Conservation (phyloP, 2,113 vertebrate species). For the Pungitius pungitius region DNA sequence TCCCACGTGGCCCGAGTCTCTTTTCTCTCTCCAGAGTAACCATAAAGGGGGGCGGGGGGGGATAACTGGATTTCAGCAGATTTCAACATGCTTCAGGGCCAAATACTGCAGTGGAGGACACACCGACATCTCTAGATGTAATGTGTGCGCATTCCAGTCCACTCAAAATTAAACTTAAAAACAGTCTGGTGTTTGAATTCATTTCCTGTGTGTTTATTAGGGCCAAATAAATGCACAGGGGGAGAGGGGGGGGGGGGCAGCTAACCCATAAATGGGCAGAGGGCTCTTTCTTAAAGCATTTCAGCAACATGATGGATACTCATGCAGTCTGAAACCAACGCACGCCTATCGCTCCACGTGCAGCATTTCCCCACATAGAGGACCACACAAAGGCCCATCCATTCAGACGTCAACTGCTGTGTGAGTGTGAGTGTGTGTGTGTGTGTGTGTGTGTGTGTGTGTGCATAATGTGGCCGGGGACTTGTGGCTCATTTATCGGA, state of each 20-base stretch:
- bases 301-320: not conserved
- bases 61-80: too few species aligned
- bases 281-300: not conserved
- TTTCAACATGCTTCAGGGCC: too few species aligned
- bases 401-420: constrained; percentile 59
- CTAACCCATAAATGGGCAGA: not conserved
- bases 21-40: too few species aligned
- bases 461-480: constrained; percentile 33
- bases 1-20: too few species aligned
- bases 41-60: too few species aligned
- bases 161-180: constrained; percentile 21
- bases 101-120: not conserved
- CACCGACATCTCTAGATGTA: not conserved
- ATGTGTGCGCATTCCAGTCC: not conserved
- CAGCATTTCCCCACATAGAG: constrained; percentile 16
- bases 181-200: constrained; percentile 15
- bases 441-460: constrained; percentile 18
- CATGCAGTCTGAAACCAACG: too few species aligned
- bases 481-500: constrained; percentile 53
- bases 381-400: constrained; percentile 55
- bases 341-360: constrained; percentile 26
- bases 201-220: constrained; percentile 29
- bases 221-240: constrained; percentile 8
- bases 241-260: constrained; percentile 1
- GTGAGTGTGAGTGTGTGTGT: constrained; percentile 11